These are phyloP conservation scores for Balanococcus diminutus DNA, from an alignment of 2,888 invertebrate genomes.

Conservation along the genomic window DNA sequence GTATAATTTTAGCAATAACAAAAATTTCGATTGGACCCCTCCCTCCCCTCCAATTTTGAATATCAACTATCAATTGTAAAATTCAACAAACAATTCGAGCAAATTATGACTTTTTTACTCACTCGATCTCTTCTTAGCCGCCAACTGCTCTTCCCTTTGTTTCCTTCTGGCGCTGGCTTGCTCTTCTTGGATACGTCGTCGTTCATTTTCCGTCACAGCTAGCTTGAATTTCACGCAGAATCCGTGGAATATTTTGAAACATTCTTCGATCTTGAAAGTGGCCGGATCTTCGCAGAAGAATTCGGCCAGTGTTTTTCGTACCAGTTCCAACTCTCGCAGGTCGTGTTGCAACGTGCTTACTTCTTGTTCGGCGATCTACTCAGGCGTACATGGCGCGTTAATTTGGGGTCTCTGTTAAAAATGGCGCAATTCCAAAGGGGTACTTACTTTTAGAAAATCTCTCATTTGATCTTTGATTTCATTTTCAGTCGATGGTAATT, in stretches of 20 bases:
- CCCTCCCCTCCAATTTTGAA: too few relatives aligned
- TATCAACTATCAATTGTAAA: too few relatives aligned
- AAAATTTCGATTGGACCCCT: too few relatives aligned
- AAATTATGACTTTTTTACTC: slow-evolving; percentile 58
- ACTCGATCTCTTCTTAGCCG: slow-evolving; percentile 70
- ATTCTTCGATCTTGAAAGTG: slow-evolving; percentile 91
- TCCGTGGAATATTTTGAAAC: slow-evolving; percentile 84
- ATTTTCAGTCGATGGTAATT: slow-evolving; percentile 73
- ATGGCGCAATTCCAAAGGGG: too few relatives aligned
- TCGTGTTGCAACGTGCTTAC: slow-evolving; percentile 77
- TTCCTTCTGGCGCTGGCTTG: slow-evolving; percentile 80
- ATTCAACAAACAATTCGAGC: not conserved
- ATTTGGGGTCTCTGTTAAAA: too few relatives aligned
- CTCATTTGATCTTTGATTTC: slow-evolving; percentile 89
- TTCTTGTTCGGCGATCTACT: slow-evolving; percentile 78
- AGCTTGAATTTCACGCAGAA: slow-evolving; percentile 88
- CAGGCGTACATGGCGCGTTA: not conserved
- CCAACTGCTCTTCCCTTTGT: slow-evolving; percentile 75
- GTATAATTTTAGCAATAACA: too few relatives aligned
- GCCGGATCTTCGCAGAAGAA: slow-evolving; percentile 94
- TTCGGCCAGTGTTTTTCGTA: slow-evolving; percentile 80
- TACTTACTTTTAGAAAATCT: slow-evolving; percentile 77
- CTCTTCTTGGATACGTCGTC: slow-evolving; percentile 81
- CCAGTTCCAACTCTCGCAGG: slow-evolving; percentile 80
- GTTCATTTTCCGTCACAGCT: slow-evolving; percentile 83